phyloP scores from a whole-genome alignment of 2,888 invertebrate genomes.

The Trachelus tabidus region DNA sequence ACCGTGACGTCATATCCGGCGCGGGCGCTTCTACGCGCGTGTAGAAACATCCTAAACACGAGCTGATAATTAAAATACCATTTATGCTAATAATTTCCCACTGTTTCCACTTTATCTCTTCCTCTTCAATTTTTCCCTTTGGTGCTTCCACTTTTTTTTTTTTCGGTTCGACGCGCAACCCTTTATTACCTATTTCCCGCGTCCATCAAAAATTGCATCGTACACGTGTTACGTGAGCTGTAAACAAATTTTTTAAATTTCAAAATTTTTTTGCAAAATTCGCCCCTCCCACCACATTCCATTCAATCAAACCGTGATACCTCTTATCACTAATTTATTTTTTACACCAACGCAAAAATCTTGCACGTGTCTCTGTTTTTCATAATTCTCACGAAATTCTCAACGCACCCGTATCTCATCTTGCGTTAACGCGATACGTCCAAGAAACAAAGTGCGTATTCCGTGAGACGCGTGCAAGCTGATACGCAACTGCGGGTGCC shows the following conservation, averaged over 20 bases:
- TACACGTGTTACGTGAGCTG: background rate
- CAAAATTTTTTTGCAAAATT: too few species aligned
- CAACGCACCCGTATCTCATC: conserved; percentile 24
- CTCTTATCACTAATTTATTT: conserved; percentile 16
- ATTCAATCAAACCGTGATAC: conserved; percentile 11
- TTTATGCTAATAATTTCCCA: conserved; percentile 28
- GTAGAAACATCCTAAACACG: conserved; percentile 36
- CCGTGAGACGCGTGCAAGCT: conserved; percentile 30
- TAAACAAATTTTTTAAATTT: too few species aligned
- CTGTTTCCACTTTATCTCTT: background rate
- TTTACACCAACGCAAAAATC: background rate
- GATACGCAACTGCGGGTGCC: conserved; percentile 52
- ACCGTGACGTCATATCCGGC: conserved; percentile 39
- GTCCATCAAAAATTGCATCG: background rate
- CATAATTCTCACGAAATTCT: conserved; percentile 21
- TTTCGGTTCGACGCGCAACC: background rate
- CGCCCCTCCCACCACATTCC: too few species aligned
- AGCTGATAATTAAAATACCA: conserved; percentile 35
- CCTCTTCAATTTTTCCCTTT: background rate
- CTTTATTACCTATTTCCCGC: too few species aligned
- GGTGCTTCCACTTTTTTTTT: background rate
- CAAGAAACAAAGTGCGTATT: conserved; percentile 21
- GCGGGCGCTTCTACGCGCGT: conserved; percentile 30
- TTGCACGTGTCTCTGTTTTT: background rate
- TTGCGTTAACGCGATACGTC: conserved; percentile 23